Evolutionary conservation across 2,888 invertebrate species (phyloP), one percentile per base, ranked within the genome.

Genomic region (Xestia sexstrigata): DNA sequence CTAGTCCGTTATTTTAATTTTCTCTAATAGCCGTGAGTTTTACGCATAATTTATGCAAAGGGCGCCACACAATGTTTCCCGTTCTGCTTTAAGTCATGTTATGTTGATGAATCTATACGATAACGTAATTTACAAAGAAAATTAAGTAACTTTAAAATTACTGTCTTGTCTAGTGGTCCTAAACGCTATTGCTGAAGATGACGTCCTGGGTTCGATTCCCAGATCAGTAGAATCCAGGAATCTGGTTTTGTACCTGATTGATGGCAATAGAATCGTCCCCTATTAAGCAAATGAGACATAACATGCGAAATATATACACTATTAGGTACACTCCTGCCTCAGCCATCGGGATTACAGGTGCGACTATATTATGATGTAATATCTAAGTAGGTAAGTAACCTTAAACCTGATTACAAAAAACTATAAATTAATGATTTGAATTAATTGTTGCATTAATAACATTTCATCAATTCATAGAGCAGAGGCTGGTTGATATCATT

Each of bases 11-110:
- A n/a, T 69, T 66, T 55, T 7, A 47, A 62, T 26, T 26, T 35
- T 45, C 15, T 69, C 6, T 52, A 66, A 15, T 42, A 55, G 39
- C 68, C 52, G 58, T 66, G 17, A 58, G 23, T 35, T 63, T 49
- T 63, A 72, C 55, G 35, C 45, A 78, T 11, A 30, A 68, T 63
- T 63, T 60, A 78, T 70, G 45, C 30, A 83, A 69, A 83, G 68
- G 45, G 71, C 26, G 17, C 9, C 26, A 65, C 60, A 69, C 39
- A 69, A 68, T 65, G n/a, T 47, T 79, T 42, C 6, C 23, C 4
- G 20, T 4, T 60, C 23, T 63, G 15, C 15, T 15, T 71, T 52
- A 65, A 60, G 8, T 39, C 47, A 77, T 63, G 45, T 20, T 49
- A 35, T 39, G 8, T 47, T n/a, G 55, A 67, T 49, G 1, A 58